Base-by-base conservation (phyloP, 2,888 invertebrate genomes). In the Luperina nickerlii region DNA sequence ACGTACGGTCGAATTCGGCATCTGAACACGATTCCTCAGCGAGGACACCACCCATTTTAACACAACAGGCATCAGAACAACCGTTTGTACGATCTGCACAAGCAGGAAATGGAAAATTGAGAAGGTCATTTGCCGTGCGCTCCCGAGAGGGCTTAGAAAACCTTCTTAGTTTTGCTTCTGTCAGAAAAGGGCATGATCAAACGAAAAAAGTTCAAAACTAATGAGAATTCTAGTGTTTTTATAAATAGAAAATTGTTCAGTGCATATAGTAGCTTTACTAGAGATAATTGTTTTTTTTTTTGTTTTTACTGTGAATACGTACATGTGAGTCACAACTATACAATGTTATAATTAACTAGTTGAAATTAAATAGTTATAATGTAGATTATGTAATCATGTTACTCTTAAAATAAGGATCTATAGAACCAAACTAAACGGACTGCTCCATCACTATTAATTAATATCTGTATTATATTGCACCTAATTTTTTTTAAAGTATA, bases 121-220 rank as follows among this genome's bases (percentile, higher is more conserved):
- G 96, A 86, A 93, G 96, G 90, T 97, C 96, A 15, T 96, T 97
- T 85, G 96, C 95, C 15, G 96, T 97, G 20, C 92, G 97, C 42
- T 97, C 97, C 70, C 93, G 96, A 42, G 97, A 97, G 89, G 96
- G 97, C 27, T 91, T 97, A 76, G 96, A 96, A 87, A 96, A 95
- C 88, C 93, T 97, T 60, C 92, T 97, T 38, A 95, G 93, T 90
- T 94, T 96, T 67, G 85, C 86, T 62, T 92, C 96, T 20, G 90
- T 93, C 76, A 93, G 93, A 87, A 96, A 95, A 89, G 92, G 91
- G 62, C 92, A 92, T 76, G 94, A 95, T 62, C 94, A 92, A 90
- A 84, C 90, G 81, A 95, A 94, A 91, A 94, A 93, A 87, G 90
- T 89, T 73, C 87, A 93, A 87, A 91, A 91, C 87, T 87, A 90